These are phyloP conservation scores for Cylindroiulus punctatus DNA, from an alignment of 2,888 invertebrate species.

Conservation along the genomic window DNA sequence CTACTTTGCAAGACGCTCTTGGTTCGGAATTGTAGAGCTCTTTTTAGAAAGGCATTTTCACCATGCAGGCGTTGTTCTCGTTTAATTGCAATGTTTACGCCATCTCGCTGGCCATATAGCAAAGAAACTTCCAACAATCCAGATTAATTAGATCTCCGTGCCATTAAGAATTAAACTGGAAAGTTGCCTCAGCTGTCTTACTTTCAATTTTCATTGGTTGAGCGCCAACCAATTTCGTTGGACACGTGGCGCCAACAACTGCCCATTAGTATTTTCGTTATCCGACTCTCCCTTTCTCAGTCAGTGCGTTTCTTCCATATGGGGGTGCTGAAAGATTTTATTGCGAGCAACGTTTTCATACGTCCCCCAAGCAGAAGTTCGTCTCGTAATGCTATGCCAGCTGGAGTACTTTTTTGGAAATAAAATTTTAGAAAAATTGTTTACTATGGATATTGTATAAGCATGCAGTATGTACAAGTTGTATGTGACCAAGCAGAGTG, in stretches of 20 bases:
- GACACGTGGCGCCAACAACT: slow-evolving; percentile 39
- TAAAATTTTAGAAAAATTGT: background rate
- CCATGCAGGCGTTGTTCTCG: slow-evolving; percentile 15
- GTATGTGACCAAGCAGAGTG: too few species aligned
- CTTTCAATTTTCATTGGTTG: slow-evolving; percentile 40
- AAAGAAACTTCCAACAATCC: slow-evolving; percentile 24
- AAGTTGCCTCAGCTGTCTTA: slow-evolving; percentile 45
- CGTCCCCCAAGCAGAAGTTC: background rate
- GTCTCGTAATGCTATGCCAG: background rate
- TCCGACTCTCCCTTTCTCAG: background rate
- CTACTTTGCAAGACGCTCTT: background rate
- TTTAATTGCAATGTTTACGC: slow-evolving; percentile 40
- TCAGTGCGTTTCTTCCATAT: slow-evolving; percentile 6
- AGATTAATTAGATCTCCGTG: slow-evolving; percentile 29
- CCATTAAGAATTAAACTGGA: slow-evolving; percentile 40
- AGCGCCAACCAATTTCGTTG: slow-evolving; percentile 24
- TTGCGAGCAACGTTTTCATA: background rate
- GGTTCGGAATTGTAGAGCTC: background rate
- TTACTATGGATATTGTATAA: too few species aligned
- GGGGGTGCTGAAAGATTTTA: slow-evolving; percentile 8
- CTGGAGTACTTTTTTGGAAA: background rate
- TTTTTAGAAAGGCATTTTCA: background rate
- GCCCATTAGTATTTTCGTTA: slow-evolving; percentile 21
- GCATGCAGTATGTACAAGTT: too few species aligned
- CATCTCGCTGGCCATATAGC: background rate